These are phyloP conservation scores for Periphyllus acericola DNA, from an alignment of 2,888 invertebrate genomes.

Conservation along the genomic window DNA sequence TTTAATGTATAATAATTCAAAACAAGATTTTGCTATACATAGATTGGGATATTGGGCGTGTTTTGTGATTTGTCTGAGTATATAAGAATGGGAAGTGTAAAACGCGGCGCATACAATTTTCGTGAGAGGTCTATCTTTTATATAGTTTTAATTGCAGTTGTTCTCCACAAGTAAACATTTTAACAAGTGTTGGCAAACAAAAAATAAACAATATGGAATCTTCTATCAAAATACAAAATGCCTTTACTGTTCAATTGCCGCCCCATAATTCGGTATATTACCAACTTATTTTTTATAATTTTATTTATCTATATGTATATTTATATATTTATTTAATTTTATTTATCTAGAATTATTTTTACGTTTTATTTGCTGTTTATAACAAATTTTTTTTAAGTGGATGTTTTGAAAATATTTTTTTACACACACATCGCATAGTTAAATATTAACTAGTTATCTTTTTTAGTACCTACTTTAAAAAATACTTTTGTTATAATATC, in stretches of 20 bases:
- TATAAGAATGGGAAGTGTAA: constrained; percentile 30
- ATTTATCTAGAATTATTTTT: too few relatives aligned
- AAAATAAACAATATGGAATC: constrained; percentile 19
- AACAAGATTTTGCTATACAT: neutral
- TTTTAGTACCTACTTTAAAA: too few relatives aligned
- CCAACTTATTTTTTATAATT: neutral
- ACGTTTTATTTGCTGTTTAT: too few relatives aligned
- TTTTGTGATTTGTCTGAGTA: constrained; percentile 10
- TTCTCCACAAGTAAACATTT: neutral
- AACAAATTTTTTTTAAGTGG: too few relatives aligned
- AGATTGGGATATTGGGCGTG: constrained; percentile 31
- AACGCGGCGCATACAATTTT: neutral
- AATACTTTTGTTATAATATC: too few relatives aligned
- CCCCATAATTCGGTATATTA: constrained; percentile 16
- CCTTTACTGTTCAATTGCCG: neutral
- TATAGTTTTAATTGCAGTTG: neutral
- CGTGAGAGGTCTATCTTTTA: neutral
- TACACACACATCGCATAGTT: too few relatives aligned
- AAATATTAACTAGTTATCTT: too few relatives aligned
- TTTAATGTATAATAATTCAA: neutral
- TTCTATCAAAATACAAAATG: constrained; percentile 23
- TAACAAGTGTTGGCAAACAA: neutral
- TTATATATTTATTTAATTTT: neutral
- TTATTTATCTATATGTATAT: neutral
- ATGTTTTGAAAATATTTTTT: too few relatives aligned